Percentiles rank a stretch among this genome's conserved stretches.
These are phyloP conservation scores for Ephialtes manifestator DNA, from an alignment of 2,888 invertebrate genomes.

Conservation along the genomic window DNA sequence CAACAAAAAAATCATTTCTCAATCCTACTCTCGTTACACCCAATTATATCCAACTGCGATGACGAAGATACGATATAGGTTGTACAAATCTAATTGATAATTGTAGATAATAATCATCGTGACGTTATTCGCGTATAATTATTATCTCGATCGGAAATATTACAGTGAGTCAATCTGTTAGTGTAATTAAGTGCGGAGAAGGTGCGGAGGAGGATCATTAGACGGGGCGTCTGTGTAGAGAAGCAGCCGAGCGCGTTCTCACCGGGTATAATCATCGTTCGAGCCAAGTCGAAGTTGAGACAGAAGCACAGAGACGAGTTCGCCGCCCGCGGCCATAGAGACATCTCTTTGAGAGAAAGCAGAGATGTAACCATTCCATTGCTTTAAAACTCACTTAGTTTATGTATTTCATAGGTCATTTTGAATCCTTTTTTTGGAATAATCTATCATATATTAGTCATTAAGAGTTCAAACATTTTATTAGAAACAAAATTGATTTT, in stretches of 20 bases:
- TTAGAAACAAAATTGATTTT: no score
- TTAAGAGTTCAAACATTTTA: no score
- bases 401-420: no score
- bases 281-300: conserved; percentile 40
- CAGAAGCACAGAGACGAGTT: conserved; percentile 54
- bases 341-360: conserved; percentile 5
- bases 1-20: conserved; percentile 9
- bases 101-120: conserved; percentile 59
- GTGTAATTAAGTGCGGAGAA: conserved; percentile 32
- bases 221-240: neutral
- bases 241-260: conserved; percentile 8
- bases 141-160: conserved; percentile 53
- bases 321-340: conserved; percentile 11
- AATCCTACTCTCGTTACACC: conserved; percentile 36
- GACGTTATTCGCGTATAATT: conserved; percentile 57
- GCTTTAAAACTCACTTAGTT: no score
- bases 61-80: conserved; percentile 37
- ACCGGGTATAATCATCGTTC: conserved; percentile 38
- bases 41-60: conserved; percentile 31
- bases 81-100: conserved; percentile 49
- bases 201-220: conserved; percentile 29
- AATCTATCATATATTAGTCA: no score
- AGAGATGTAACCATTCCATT: neutral
- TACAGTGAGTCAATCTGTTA: conserved; percentile 53
- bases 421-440: no score